phyloP scores from a whole-genome alignment of 2,888 invertebrate genomes.

The Cheilosia vulpina region DNA sequence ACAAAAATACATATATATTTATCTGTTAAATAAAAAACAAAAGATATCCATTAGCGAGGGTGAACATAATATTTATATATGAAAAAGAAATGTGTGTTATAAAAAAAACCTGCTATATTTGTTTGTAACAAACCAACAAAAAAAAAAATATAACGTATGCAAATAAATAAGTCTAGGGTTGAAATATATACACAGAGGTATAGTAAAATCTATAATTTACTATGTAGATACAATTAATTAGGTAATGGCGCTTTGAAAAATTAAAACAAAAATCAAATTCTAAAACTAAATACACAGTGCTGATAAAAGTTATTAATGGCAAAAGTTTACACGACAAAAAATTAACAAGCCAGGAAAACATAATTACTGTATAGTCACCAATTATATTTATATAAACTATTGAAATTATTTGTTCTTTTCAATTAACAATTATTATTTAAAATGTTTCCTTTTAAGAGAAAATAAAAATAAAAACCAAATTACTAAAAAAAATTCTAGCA shows the following conservation, averaged over 20 bases:
- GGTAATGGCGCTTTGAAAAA: slow-evolving; percentile 58
- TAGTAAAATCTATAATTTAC: slow-evolving; percentile 21
- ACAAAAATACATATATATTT: slow-evolving; percentile 57
- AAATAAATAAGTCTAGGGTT: slow-evolving; percentile 7
- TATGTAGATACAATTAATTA: slow-evolving; percentile 52
- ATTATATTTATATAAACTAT: slow-evolving; percentile 51
- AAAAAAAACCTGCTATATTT: slow-evolving; percentile 40
- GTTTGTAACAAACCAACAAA: slow-evolving; percentile 19
- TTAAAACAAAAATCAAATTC: slow-evolving; percentile 61
- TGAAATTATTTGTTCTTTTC: slow-evolving; percentile 13
- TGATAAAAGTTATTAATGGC: slow-evolving; percentile 40
- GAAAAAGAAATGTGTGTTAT: slow-evolving; percentile 41
- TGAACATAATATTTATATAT: slow-evolving; percentile 59
- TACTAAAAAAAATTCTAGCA: slow-evolving; percentile 47
- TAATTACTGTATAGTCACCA: slow-evolving; percentile 69
- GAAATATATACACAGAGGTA: slow-evolving; percentile 14
- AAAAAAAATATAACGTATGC: not conserved
- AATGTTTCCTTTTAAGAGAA: slow-evolving; percentile 15
- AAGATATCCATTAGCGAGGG: slow-evolving; percentile 26
- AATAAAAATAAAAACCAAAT: slow-evolving; percentile 28
- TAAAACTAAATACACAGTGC: slow-evolving; percentile 69
- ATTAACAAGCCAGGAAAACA: slow-evolving; percentile 12
- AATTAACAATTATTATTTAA: slow-evolving; percentile 4
- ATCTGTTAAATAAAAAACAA: slow-evolving; percentile 58
- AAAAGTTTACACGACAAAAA: slow-evolving; percentile 35